Conservation (phyloP, 2,888 invertebrate species). For the Pachycephus smyrnensis region DNA sequence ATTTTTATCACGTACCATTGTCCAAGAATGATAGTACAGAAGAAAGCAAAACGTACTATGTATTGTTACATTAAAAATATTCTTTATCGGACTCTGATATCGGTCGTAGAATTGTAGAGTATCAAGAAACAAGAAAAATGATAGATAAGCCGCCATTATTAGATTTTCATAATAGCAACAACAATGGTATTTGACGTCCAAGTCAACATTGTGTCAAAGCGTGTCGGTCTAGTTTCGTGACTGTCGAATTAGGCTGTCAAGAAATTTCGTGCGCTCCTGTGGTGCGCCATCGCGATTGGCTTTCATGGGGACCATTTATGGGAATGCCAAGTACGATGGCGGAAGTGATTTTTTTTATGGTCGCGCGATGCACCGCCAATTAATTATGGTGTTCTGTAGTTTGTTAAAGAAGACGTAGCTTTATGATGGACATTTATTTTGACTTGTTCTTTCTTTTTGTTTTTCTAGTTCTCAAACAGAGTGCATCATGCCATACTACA, state of each 20-base stretch:
- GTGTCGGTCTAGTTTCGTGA: background rate
- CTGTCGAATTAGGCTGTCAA: background rate
- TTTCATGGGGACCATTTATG: background rate
- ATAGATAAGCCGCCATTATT: background rate
- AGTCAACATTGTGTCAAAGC: background rate
- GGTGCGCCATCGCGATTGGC: background rate
- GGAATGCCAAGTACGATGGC: background rate
- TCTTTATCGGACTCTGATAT: background rate
- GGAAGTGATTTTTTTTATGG: conserved; percentile 4
- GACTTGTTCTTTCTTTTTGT: conserved; percentile 27
- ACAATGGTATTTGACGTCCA: background rate
- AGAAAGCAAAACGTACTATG: background rate
- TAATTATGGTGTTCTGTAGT: conserved; percentile 8
- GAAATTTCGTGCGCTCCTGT: background rate
- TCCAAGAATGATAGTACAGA: background rate
- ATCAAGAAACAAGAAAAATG: background rate
- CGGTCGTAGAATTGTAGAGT: background rate
- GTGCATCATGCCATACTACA: conserved; percentile 60
- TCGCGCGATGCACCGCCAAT: conserved; percentile 13
- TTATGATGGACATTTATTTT: background rate
- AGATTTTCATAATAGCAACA: background rate
- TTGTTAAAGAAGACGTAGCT: background rate
- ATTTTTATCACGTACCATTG: background rate
- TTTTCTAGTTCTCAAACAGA: conserved; percentile 37
- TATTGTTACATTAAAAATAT: background rate